phyloP scores from a whole-genome alignment of 2,797 vertebrate species.

The Buceros bicornis region DNA sequence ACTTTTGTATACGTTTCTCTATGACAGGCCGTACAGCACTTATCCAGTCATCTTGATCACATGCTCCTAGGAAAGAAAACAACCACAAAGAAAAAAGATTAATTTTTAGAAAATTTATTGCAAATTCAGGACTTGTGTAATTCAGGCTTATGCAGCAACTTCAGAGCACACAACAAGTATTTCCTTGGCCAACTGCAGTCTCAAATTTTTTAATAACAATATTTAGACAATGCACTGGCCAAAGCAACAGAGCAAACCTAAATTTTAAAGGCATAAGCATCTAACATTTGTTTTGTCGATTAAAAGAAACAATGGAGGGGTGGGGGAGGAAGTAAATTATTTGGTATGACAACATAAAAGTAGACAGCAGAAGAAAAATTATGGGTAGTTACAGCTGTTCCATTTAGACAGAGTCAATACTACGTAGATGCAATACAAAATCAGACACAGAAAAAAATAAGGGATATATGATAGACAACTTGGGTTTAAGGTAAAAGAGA shows the following conservation, averaged over 20 bases:
- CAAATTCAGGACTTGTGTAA: not conserved
- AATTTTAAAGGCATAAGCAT: not conserved
- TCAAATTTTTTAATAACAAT: not conserved
- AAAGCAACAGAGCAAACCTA: not conserved
- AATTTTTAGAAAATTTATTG: not conserved
- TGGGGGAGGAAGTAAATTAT: not conserved
- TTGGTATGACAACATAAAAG: not conserved
- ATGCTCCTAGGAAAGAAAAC: slow-evolving; percentile 81
- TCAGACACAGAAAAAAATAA: not conserved
- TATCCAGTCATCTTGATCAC: slow-evolving; percentile 97
- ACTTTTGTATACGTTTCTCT: slow-evolving; percentile 99
- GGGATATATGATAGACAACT: not conserved
- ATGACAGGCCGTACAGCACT: slow-evolving; percentile 97
- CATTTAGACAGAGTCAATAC: not conserved
- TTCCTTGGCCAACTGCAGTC: not conserved
- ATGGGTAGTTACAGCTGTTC: not conserved
- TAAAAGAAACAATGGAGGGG: not conserved
- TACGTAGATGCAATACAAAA: not conserved
- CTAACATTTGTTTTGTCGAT: not conserved
- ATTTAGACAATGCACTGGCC: not conserved
- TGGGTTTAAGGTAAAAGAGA: not conserved
- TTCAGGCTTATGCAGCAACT: not conserved
- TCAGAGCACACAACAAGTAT: not conserved
- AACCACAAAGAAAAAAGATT: not conserved
- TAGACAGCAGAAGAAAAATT: not conserved